phyloP scores from a whole-genome alignment of 1,140 invertebrate species.

The Araneus ventricosus region DNA sequence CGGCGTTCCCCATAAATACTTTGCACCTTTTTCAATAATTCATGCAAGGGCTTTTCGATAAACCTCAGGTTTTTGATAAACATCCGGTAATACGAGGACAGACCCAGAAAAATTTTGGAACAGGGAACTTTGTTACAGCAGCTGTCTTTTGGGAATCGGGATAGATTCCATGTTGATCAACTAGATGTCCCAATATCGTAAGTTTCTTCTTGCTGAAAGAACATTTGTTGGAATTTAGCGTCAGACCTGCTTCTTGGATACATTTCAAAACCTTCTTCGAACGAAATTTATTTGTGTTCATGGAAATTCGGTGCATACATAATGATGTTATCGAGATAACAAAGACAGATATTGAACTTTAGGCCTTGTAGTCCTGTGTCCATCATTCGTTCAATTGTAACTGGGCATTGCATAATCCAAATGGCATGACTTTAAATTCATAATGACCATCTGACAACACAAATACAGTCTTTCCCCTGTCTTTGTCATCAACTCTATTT shows the following conservation, averaged over 20 bases:
- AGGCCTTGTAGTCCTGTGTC: slow-evolving; percentile 77
- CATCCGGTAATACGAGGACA: no score
- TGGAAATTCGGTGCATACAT: slow-evolving; percentile 77
- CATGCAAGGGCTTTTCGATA: not conserved
- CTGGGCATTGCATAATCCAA: not conserved
- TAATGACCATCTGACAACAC: slow-evolving; percentile 76
- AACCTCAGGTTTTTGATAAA: not conserved
- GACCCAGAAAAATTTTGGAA: not conserved
- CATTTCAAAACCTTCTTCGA: slow-evolving; percentile 8
- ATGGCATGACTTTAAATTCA: slow-evolving; percentile 78
- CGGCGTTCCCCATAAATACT: slow-evolving; percentile 66
- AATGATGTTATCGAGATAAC: no score
- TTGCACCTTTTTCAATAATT: not conserved
- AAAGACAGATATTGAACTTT: slow-evolving; percentile 9
- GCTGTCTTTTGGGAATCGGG: no score
- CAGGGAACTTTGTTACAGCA: not conserved
- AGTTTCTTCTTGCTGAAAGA: no score
- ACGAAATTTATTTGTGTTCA: slow-evolving; percentile 76
- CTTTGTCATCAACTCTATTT: not conserved
- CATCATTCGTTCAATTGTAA: slow-evolving; percentile 65
- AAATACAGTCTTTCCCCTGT: slow-evolving; percentile 77
- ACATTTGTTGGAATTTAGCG: no score
- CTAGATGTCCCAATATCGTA: no score
- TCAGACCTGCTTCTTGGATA: not conserved
- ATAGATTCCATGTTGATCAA: no score